These are phyloP conservation scores for Excalfactoria chinensis DNA, from an alignment of 2,113 vertebrate genomes.

Conservation along the genomic window DNA sequence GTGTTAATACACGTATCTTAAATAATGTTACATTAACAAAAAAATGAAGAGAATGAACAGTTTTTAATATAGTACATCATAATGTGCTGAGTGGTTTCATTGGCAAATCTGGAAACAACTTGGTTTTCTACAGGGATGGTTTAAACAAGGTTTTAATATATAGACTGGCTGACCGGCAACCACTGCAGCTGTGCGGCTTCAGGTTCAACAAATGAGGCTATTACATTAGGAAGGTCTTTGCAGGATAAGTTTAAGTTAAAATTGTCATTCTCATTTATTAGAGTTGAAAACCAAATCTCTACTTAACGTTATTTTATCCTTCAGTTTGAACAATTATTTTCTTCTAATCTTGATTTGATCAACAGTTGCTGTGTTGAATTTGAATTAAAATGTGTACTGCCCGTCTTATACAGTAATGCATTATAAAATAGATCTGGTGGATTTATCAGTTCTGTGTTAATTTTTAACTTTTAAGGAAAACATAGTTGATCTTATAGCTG, in stretches of 20 bases:
- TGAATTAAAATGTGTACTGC: neutral
- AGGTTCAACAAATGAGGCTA: neutral
- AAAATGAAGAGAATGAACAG: neutral
- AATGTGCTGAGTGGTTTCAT: neutral
- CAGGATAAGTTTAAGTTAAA: no score
- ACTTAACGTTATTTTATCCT: neutral
- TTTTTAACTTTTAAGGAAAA: neutral
- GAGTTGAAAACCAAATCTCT: neutral
- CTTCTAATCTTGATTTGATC: neutral
- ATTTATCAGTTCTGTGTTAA: neutral
- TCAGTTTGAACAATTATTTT: neutral
- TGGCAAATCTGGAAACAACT: neutral
- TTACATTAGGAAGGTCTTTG: neutral
- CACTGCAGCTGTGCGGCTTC: neutral
- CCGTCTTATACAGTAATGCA: rapidly evolving
- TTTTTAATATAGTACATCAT: neutral
- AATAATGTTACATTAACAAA: neutral
- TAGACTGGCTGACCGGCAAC: neutral
- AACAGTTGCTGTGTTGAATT: neutral
- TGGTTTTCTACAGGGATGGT: neutral
- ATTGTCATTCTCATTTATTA: no score
- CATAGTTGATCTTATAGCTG: neutral
- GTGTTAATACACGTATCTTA: neutral
- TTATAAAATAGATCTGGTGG: neutral
- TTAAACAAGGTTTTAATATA: neutral